Evolutionary conservation across 1,140 invertebrate species (phyloP).

Genomic region (Microplitis demolitor): DNA sequence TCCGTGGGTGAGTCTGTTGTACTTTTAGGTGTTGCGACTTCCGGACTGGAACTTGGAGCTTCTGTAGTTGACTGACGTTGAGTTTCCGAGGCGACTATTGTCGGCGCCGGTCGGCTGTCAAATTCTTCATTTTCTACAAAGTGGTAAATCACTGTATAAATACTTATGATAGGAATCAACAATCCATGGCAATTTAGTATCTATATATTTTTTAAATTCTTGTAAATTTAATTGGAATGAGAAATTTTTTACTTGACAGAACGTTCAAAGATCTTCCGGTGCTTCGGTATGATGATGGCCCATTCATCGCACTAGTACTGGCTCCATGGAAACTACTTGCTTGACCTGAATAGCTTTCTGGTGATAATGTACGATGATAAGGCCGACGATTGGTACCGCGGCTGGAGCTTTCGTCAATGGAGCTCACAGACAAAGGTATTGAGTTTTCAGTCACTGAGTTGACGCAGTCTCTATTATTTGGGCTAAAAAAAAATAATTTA

Average conservation of each 20-base stretch:
- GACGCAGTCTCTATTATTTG: slow-evolving; percentile 60
- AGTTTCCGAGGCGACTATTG: neutral
- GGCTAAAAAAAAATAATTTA: slow-evolving; percentile 49
- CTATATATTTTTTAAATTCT: neutral
- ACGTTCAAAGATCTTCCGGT: slow-evolving; percentile 40
- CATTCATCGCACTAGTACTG: slow-evolving; percentile 35
- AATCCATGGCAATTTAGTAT: neutral
- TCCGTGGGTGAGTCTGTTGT: slow-evolving; percentile 24
- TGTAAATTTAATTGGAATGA: too few species aligned
- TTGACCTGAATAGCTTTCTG: slow-evolving; percentile 41
- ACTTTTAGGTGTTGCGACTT: slow-evolving; percentile 28
- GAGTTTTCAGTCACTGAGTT: slow-evolving; percentile 34
- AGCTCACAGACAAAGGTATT: slow-evolving; percentile 33
- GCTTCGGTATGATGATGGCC: slow-evolving; percentile 38
- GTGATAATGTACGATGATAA: slow-evolving; percentile 37
- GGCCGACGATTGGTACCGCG: slow-evolving; percentile 48
- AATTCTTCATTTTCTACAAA: slow-evolving; percentile 22
- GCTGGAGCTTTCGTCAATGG: slow-evolving; percentile 33
- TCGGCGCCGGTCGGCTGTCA: slow-evolving; percentile 6
- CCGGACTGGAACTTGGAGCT: slow-evolving; percentile 21
- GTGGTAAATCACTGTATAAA: slow-evolving; percentile 16
- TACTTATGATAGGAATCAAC: neutral
- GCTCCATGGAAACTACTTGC: slow-evolving; percentile 37
- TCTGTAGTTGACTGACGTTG: neutral
- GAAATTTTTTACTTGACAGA: slow-evolving; percentile 35